Evolutionary conservation across 2,888 invertebrate genomes (phyloP).

Genomic region (Polydesmus complanatus): DNA sequence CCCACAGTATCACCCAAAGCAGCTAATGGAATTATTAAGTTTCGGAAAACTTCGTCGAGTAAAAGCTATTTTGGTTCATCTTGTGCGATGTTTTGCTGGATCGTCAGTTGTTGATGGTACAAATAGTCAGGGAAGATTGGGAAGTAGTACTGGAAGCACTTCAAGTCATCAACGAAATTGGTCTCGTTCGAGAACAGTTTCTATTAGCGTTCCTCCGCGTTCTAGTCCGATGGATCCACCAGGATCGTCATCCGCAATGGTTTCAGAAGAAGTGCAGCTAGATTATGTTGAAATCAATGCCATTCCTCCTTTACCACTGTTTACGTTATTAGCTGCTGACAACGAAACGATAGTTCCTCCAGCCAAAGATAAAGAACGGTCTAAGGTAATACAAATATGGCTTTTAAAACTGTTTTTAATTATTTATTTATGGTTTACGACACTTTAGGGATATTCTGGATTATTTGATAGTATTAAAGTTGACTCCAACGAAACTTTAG

Average conservation of each 20-base stretch:
- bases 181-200: constrained; percentile 67
- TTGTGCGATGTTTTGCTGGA: constrained; percentile 57
- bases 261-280: constrained; percentile 72
- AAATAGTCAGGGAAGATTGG: not conserved
- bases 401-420: too few relatives aligned
- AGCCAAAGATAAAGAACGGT: constrained; percentile 8
- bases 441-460: constrained; percentile 64
- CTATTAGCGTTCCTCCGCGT: constrained; percentile 18
- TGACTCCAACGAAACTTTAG: constrained; percentile 57
- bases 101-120: constrained; percentile 9
- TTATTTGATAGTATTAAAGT: constrained; percentile 54
- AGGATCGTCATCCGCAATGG: constrained; percentile 57
- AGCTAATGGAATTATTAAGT: constrained; percentile 93
- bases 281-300: constrained; percentile 94
- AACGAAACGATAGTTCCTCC: constrained; percentile 27
- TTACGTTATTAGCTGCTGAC: constrained; percentile 90
- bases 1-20: constrained; percentile 98
- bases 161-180: constrained; percentile 52
- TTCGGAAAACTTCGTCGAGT: constrained; percentile 97
- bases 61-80: constrained; percentile 91
- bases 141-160: constrained; percentile 2
- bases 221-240: constrained; percentile 45
- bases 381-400: constrained; percentile 8
- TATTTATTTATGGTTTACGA: too few relatives aligned
- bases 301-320: constrained; percentile 93